Evolutionary conservation across 2,797 vertebrate species (phyloP), one percentile per base, ranked within the genome.

Genomic region (Falco peregrinus): DNA sequence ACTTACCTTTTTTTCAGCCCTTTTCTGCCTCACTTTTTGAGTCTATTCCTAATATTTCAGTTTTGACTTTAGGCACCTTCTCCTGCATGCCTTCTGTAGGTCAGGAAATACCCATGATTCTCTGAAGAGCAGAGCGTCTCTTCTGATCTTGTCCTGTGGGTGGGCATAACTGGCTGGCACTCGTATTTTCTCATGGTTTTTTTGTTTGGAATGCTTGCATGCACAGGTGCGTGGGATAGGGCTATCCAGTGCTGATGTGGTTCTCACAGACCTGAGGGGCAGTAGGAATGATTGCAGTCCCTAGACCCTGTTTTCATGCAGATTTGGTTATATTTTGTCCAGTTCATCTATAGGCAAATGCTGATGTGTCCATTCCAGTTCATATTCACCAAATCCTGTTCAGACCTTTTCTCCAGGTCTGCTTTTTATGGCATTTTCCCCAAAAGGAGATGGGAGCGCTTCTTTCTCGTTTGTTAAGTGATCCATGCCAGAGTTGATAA

Each of bases 121-220:
- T 43, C 25, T 48, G 29, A 50, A 70, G 29, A 69, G 21, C 16
- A 51, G 13, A 39, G 3, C n/a, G 5, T 69, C 29, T 82, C 33
- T 61, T 33, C 41, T 33, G 2, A 5, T 82, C 13, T 11, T 69
- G 94, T 84, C 45, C 24, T 79, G 2, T 19, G 14, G 4, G 15
- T 35, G 21, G n/a, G 6, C 28, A 4, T 45, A 89, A 56, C 33
- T 54, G 29, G 5, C 37, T 61, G 79, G 16, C 7, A 14, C 11
- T 63, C 0, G 0, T 20, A 10, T 70, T 90, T 89, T 56, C 24
- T 69, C 26, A 47, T 2, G 2, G 7, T 26, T 39, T 59, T 60
- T 39, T 39, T 39, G 8, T 5, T 82, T 51, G 39, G 21, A 47
- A 25, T 45, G 5, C 37, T 8, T 59, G 4, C 54, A 26, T 74